phyloP scores from a whole-genome alignment of 2,797 vertebrate genomes.

The Lepidocolaptes lacrymiger region DNA sequence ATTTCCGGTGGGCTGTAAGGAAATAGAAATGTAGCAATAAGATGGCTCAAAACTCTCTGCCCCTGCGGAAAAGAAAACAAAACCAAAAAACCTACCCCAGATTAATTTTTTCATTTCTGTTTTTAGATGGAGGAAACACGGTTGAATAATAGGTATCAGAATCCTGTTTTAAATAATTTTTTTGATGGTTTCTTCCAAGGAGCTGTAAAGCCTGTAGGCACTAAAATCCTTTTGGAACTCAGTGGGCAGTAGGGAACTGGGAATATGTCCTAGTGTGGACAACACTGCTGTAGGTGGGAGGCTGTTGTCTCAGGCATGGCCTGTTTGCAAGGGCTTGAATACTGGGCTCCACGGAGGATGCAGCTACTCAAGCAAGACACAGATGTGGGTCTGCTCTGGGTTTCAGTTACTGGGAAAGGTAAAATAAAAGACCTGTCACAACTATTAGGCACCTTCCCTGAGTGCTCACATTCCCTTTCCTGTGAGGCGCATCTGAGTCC shows the following conservation, averaged over 20 bases:
- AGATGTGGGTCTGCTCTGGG: background rate
- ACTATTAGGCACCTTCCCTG: background rate
- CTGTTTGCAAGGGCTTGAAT: background rate
- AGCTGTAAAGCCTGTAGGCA: background rate
- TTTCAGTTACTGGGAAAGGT: background rate
- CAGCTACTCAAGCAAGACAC: background rate
- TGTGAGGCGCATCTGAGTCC: background rate
- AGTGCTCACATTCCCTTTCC: background rate
- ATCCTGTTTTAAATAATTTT: background rate
- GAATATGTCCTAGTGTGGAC: background rate
- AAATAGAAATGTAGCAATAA: background rate
- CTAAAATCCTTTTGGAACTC: background rate
- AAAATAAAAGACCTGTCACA: background rate
- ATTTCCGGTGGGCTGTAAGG: background rate
- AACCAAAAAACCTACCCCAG: background rate
- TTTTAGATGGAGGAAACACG: background rate
- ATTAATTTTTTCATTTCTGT: background rate
- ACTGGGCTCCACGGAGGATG: background rate
- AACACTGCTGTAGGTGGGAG: background rate
- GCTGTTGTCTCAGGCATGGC: background rate
- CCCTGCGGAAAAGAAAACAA: background rate
- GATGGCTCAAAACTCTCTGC: background rate
- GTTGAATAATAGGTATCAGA: background rate
- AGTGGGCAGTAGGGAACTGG: background rate
- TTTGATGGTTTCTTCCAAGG: background rate